Evolutionary conservation across 2,113 vertebrate genomes (phyloP), one percentile per base, ranked within the genome.

Genomic region (Tachysurus fulvidraco): DNA sequence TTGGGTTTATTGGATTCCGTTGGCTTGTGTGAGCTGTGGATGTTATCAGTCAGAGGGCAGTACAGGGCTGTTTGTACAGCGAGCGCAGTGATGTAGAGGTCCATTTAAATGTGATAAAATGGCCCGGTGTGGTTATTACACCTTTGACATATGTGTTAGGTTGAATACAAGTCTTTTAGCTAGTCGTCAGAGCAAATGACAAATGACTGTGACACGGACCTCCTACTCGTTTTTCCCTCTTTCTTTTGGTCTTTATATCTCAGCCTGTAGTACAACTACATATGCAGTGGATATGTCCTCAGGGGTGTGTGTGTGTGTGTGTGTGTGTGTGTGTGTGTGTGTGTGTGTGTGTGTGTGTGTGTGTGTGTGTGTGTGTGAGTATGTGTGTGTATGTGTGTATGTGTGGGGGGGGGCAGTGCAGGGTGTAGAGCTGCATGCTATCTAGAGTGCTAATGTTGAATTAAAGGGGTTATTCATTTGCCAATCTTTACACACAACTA

Each of bases 381-480:
- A n/a, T n/a, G n/a, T n/a, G n/a, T n/a, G n/a, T n/a, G n/a, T n/a
- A n/a, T n/a, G n/a, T n/a, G n/a, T n/a, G n/a, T n/a, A n/a, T n/a
- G n/a, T n/a, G n/a, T n/a, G n/a, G n/a, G n/a, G n/a, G n/a, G 36
- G 41, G 41, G 71, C 44, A 52, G 76, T 83, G 85, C 89, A 67
- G 81, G 89, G 46, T 88, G 55, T 46, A 46, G 87, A 88, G 87
- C 82, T 90, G 91, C 57, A 85, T 89, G 90, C 92, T 93, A 92
- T 90, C 91, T 91, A 83, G 90, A 93, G 93, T 81, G 92, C 90
- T 91, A 89, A 64, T 28, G 80, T 86, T 84, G 85, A 76, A 83
- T 83, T 77, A 90, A 94, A 93, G 90, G 87, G 79, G 92, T 94
- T 93, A 95, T 91, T 95, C 92, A 95, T 94, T 91, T 89, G 81